A percentile compares a stretch with the other conserved stretches of the same genome.
Evolutionary conservation across 2,797 vertebrate genomes (phyloP).

Genomic region (Catamblyrhynchus diadema): DNA sequence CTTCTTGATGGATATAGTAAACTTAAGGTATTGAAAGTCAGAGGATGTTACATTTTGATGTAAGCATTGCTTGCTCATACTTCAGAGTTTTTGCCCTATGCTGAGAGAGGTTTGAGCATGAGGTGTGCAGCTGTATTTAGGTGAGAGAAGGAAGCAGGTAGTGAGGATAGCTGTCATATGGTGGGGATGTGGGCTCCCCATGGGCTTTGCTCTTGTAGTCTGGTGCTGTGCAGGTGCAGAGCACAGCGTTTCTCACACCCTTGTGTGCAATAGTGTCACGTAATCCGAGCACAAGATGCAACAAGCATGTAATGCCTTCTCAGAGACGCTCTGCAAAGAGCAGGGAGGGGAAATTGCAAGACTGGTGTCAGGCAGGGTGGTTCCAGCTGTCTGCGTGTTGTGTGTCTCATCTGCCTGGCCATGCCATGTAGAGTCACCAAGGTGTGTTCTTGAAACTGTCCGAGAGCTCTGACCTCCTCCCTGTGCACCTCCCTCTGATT

Average conservation of each 20-base stretch:
- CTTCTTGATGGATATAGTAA: accelerated
- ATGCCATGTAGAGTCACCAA: background rate
- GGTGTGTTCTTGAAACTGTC: background rate
- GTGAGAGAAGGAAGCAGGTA: background rate
- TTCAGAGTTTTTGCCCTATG: background rate
- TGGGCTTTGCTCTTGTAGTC: background rate
- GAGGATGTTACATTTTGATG: background rate
- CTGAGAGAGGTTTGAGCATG: background rate
- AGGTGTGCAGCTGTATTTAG: background rate
- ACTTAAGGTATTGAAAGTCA: accelerated
- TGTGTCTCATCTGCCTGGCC: background rate
- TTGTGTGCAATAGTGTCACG: accelerated
- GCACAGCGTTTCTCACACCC: background rate
- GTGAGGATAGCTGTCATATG: accelerated
- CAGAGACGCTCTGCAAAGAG: background rate
- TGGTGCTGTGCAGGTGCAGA: background rate
- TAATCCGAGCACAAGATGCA: background rate
- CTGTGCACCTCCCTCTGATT: background rate
- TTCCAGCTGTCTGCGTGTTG: background rate
- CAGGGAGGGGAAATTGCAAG: background rate
- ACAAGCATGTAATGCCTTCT: background rate
- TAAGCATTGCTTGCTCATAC: background rate
- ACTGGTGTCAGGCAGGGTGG: background rate
- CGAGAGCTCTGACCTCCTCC: background rate
- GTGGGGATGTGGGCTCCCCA: background rate